Percentiles rank a stretch among this genome's conserved stretches.
phyloP scores from a whole-genome alignment of 23 tunicate genomes.

The Styela plicata region DNA sequence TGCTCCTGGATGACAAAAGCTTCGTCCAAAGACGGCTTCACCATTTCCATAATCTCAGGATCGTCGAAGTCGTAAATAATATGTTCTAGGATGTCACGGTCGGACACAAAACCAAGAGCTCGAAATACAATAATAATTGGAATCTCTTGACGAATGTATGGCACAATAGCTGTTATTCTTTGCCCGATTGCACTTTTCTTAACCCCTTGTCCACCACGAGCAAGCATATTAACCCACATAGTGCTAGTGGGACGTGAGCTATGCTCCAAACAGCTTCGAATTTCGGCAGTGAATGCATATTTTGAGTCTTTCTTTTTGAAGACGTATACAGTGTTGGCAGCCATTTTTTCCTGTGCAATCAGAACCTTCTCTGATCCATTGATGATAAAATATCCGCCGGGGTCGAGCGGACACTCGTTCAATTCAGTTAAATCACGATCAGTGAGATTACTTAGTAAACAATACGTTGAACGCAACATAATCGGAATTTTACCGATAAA shows the following conservation, averaged over 20 bases:
- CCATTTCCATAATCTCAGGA: constrained; percentile 99
- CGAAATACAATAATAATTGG: constrained; percentile 98
- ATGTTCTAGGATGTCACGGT: constrained; percentile 97
- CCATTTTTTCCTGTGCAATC: constrained; percentile 99
- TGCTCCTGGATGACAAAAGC: constrained; percentile 99
- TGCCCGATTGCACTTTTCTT: constrained; percentile 99
- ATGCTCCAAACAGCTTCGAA: constrained; percentile 93
- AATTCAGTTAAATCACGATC: constrained; percentile 99
- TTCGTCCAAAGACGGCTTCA: constrained; percentile 96
- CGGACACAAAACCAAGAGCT: constrained; percentile 98
- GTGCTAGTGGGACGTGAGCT: constrained; percentile 97
- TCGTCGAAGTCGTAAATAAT: constrained; percentile 99
- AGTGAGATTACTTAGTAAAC: constrained; percentile 90
- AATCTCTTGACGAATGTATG: constrained; percentile 98
- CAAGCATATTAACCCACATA: constrained; percentile 98
- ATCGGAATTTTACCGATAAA: constrained; percentile 99
- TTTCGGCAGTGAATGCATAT: constrained; percentile 98
- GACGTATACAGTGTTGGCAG: constrained; percentile 97
- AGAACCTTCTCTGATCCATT: constrained; percentile 99
- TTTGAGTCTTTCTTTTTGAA: constrained; percentile 97
- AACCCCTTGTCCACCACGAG: constrained; percentile 96
- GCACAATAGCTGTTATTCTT: constrained; percentile 96
- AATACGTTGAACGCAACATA: constrained; percentile 96
- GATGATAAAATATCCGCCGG: constrained; percentile 99
- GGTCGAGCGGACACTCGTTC: constrained; percentile 99